Evolutionary conservation across 2,797 vertebrate species (phyloP), one percentile per base, ranked within the genome.

Genomic region (Arremon brunneinucha): DNA sequence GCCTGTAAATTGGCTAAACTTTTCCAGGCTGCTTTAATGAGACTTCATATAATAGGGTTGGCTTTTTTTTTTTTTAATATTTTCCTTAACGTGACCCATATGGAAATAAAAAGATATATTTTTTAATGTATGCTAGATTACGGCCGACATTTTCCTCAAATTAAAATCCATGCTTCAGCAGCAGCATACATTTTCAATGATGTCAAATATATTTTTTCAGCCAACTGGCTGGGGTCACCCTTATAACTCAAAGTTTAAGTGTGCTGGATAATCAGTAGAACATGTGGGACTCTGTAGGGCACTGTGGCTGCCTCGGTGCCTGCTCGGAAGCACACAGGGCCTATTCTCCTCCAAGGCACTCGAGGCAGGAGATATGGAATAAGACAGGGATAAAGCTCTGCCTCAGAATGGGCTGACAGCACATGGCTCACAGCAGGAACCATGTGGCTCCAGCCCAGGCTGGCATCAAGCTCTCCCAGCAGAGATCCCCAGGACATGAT

Each of bases 11-110:
- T 96, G 96, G 93, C 97, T 97, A 98, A 98, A 97, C 96, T 95
- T 97, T 98, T 97, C 98, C 97, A 97, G 97, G 97, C 97, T 97
- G 83, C 91, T 97, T 96, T 98, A 98, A 98, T 98, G 97, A 98
- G 97, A 93, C 95, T 97, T 93, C 94, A 89, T 97, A 96, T 97
- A 97, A 97, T 96, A 93, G 90, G 82, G 87, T 94, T 95, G 92
- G 93, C 91, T 96, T 95, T 97, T 95, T 97, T 97, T 95, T 93
- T 97, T 94, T 95, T 90, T 70, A 92, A 96, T 97, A 91, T 96
- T 95, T 91, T 92, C 95, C 95, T 97, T 98, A 98, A 98, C 96
- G 28, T 97, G 97, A 98, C 91, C 97, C 97, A 98, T 97, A 97
- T 97, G 97, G 97, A 98, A 98, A 97, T 95, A 95, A 97, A 97